A percentile compares a stretch with the other conserved stretches of the same genome.
Evolutionary conservation across 1,140 invertebrate genomes (phyloP).

Genomic region (Tetramorium alpestre): DNA sequence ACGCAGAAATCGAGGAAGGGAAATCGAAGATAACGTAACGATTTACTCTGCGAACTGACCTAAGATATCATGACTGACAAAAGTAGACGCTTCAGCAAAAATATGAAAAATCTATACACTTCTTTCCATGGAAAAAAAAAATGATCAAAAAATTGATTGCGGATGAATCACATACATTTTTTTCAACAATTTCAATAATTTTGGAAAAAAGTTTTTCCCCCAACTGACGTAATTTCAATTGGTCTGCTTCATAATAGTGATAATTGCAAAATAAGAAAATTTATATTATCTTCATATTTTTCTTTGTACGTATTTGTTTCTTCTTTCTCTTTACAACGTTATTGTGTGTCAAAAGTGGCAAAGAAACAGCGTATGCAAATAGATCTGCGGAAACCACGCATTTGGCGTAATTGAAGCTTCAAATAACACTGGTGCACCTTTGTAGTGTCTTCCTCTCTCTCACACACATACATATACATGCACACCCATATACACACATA

Average conservation of each 20-base stretch:
- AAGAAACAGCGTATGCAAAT: slow-evolving; percentile 5
- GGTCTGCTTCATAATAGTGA: not conserved
- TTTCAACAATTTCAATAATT: not conserved
- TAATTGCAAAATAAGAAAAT: not conserved
- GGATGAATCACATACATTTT: not conserved
- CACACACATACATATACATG: not conserved
- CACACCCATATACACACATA: not conserved
- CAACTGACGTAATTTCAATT: not conserved
- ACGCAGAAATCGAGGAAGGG: not conserved
- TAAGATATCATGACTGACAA: slow-evolving; percentile 4
- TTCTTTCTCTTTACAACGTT: not conserved
- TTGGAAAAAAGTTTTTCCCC: not conserved
- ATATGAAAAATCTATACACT: not conserved
- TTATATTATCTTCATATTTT: not conserved
- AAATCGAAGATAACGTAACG: slow-evolving; percentile 16
- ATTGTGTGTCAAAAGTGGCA: not conserved
- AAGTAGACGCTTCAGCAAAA: slow-evolving; percentile 29
- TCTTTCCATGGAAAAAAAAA: not conserved
- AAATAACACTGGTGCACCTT: slow-evolving; percentile 33
- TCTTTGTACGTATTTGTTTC: slow-evolving; percentile 8
- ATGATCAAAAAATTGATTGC: not conserved
- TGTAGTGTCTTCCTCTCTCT: not conserved
- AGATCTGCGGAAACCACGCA: slow-evolving; percentile 13
- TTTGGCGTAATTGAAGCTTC: slow-evolving; percentile 38
- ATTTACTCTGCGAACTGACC: slow-evolving; percentile 13